Percentiles rank a stretch among this genome's conserved stretches.
Conservation (phyloP, 1,140 invertebrate genomes). For the Temnothorax nylanderi region DNA sequence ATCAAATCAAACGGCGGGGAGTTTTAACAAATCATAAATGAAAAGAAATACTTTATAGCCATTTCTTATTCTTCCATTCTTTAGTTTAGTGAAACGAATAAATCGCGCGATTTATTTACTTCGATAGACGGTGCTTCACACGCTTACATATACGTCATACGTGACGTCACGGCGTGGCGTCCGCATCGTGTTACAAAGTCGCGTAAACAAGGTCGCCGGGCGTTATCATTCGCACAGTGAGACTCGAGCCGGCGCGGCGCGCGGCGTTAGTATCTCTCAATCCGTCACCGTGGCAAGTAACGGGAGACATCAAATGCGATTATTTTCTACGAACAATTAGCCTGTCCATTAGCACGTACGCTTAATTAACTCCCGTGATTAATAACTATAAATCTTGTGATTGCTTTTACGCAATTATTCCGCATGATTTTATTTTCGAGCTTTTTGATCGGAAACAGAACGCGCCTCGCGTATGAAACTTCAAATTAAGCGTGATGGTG, state of each 20-base stretch:
- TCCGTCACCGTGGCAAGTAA: background rate
- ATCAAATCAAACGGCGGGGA: background rate
- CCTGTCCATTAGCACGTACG: background rate
- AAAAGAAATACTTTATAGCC: background rate
- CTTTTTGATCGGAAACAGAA: background rate
- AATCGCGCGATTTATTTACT: background rate
- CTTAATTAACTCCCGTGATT: background rate
- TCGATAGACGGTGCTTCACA: background rate
- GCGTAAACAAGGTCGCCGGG: background rate
- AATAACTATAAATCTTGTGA: background rate
- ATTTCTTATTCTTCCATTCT: background rate
- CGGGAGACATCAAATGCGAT: background rate
- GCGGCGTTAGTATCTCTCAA: background rate
- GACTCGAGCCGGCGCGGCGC: background rate
- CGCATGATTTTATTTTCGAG: background rate
- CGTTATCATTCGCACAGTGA: background rate
- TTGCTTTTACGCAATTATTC: background rate
- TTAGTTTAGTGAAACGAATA: background rate
- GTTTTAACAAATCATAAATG: background rate
- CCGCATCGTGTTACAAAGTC: background rate
- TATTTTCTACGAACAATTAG: conserved; percentile 10
- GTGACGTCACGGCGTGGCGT: background rate
- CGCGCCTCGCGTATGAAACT: background rate
- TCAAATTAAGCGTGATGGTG: background rate
- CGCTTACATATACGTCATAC: no score